Base-by-base conservation (phyloP, 2,113 vertebrate genomes). In the Neogale vison region DNA sequence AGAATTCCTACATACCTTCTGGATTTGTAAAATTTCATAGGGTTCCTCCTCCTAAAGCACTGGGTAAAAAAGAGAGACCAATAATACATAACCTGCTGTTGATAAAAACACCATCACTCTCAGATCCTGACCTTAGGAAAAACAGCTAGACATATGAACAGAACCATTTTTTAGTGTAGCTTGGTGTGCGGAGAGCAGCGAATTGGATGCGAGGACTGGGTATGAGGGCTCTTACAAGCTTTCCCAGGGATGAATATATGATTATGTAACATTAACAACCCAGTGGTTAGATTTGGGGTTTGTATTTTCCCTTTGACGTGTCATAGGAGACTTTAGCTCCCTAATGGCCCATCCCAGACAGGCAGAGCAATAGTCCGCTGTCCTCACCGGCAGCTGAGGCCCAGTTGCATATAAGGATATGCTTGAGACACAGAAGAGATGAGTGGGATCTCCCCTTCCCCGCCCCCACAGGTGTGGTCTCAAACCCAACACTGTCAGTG, bases 41-140 rank as follows among this genome's bases (percentile, higher is more conserved):
- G 63, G 71, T 88, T 91, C 61, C 94, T 95, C 92, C 23, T 69
- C 29, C 81, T 79, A 82, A 90, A 86, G 55, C 80, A 65, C 17
- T 93, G 15, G 26, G 24, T 39, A 7, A 61, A 17, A 87, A 82
- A 65, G 3, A 65, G 24, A 82, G 34, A n/a, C 34, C 29, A 67
- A 42, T 45, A 63, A 74, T 50, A 52, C 18, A 50, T 57, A 90
- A 76, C 5, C 74, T 69, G 20, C 0, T 84, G 57, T 77, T 67
- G 45, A 74, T 86, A 90, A 69, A 14, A 91, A n/a, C 39, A 61
- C 17, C 14, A 47, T 96, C n/a, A 79, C 8, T 79, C 13, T 59
- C 61, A 50, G 72, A 3, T 77, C 36, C 42, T 72, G 67, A 88
- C 29, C 45, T 90, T 88, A 81, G 77, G 45, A 86, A 90, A 84